Evolutionary conservation across 1,140 invertebrate genomes (phyloP).

Genomic region (Babylonia areolata): DNA sequence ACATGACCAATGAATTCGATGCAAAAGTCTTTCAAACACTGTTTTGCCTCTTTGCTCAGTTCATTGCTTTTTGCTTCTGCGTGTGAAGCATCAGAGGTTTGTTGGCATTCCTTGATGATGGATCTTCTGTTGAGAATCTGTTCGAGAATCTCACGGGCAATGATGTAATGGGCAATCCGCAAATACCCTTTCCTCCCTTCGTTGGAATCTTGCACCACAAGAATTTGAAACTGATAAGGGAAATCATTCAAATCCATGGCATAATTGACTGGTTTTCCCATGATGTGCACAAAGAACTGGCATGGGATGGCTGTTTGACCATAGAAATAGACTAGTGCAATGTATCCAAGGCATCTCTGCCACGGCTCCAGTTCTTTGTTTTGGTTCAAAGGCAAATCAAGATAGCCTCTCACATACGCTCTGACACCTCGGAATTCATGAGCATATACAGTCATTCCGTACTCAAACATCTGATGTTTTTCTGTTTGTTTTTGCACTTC

Average conservation of each 20-base stretch:
- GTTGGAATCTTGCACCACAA: constrained; percentile 48
- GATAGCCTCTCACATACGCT: constrained; percentile 52
- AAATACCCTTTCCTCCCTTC: constrained; percentile 46
- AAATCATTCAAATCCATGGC: constrained; percentile 38
- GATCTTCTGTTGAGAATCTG: constrained; percentile 42
- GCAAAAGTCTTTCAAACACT: constrained; percentile 40
- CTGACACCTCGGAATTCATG: constrained; percentile 48
- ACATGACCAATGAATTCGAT: constrained; percentile 42
- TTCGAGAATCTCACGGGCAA: constrained; percentile 62
- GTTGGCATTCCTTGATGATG: too few species aligned
- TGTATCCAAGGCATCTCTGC: constrained; percentile 46
- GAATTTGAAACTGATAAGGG: constrained; percentile 39
- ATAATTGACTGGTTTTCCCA: constrained; percentile 23
- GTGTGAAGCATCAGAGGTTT: not conserved
- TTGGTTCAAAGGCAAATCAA: not conserved
- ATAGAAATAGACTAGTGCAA: constrained; percentile 56
- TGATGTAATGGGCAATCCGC: constrained; percentile 53
- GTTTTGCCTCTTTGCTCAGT: constrained; percentile 40
- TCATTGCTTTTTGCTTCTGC: too few species aligned
- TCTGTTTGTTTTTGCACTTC: constrained; percentile 36
- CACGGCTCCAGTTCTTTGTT: constrained; percentile 14
- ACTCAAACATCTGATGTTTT: constrained; percentile 50
- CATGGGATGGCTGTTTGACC: constrained; percentile 54
- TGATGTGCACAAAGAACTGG: constrained; percentile 49
- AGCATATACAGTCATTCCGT: constrained; percentile 49